Base-by-base conservation (phyloP, 2,888 invertebrate genomes). In the Lochmaea crataegi region DNA sequence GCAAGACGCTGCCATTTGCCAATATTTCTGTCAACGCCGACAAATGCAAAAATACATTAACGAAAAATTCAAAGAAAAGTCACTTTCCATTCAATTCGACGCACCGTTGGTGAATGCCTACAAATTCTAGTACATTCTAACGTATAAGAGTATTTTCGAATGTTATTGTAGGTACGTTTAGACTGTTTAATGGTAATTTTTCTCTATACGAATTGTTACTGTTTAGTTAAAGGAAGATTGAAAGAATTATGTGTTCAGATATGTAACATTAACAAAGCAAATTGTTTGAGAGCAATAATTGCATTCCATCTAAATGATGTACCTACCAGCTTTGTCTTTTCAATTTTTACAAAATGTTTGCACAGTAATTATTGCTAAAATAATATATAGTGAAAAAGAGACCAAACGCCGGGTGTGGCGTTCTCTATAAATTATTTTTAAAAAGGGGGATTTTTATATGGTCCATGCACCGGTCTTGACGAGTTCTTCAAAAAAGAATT, bases 11-110 rank as follows among this genome's bases (percentile, higher is more conserved):
- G 18, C 53, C 53, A 53, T 64, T 22, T 45, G 64, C 45, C 48
- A 18, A 64, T 64, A 64, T 42, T 48, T 64, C 22, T 64, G 64
- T 64, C 64, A 41, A 64, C 64, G 48, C 45, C 16, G 41, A 48
- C 64, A 26, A 38, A 64, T 64, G 42, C 48, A 45, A 64, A 45
- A 64, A 64, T 48, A 64, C 48, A 64, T 64, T 41, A 48, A 64
- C 45, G 48, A 45, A 64, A 64, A 64, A 48, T 64, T 42, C 42
- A 64, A 41, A 64, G 45, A 58, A 58, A 58, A 58, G 32, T 32
- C 32, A 32, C 22, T 26, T 57, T 57, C 26, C 12, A 57, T 26
- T 26, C 32, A 58, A 32, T 58, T 58, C 58, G 32, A 58, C 58
- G n/a, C 12, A 14, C 58, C 32, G 58, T 58, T 58, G 26, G 18